A percentile compares a stretch with the other conserved stretches of the same genome.
Evolutionary conservation across 2,888 invertebrate genomes (phyloP).

Genomic region (Epinotia bilunana): DNA sequence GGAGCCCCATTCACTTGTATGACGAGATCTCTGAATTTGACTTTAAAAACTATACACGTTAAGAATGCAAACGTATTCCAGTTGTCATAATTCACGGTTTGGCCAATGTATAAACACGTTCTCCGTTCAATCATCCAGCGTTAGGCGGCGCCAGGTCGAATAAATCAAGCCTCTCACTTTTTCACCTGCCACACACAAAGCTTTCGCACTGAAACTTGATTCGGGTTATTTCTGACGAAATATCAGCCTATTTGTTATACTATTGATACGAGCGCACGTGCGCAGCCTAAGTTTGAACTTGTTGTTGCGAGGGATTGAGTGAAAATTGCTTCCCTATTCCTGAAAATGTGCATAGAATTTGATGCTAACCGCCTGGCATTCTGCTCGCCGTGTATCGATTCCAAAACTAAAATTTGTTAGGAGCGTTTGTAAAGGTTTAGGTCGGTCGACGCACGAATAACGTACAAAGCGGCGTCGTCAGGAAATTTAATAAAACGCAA

Average conservation of each 20-base stretch:
- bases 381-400: slow-evolving; percentile 46
- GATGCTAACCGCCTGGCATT: slow-evolving; percentile 65
- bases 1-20: slow-evolving; percentile 8
- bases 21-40: slow-evolving; percentile 43
- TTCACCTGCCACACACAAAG: slow-evolving; percentile 85
- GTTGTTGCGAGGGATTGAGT: slow-evolving; percentile 82
- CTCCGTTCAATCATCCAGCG: slow-evolving; percentile 80
- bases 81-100: slow-evolving; percentile 79
- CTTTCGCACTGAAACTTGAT: slow-evolving; percentile 83
- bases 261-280: slow-evolving; percentile 83
- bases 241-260: slow-evolving; percentile 84
- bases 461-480: slow-evolving; percentile 18
- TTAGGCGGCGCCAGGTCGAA: slow-evolving; percentile 81
- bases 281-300: slow-evolving; percentile 81
- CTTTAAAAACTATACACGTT: slow-evolving; percentile 63
- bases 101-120: slow-evolving; percentile 81
- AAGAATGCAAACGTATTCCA: slow-evolving; percentile 61
- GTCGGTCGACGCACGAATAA: slow-evolving; percentile 20
- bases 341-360: slow-evolving; percentile 81
- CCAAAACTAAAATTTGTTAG: slow-evolving; percentile 38
- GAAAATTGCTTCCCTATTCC: slow-evolving; percentile 74
- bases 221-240: slow-evolving; percentile 84
- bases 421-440: slow-evolving; percentile 38
- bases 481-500: slow-evolving; percentile 31
- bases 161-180: slow-evolving; percentile 83